phyloP scores from a whole-genome alignment of 1,140 invertebrate species.

The Brachystomella parvula region DNA sequence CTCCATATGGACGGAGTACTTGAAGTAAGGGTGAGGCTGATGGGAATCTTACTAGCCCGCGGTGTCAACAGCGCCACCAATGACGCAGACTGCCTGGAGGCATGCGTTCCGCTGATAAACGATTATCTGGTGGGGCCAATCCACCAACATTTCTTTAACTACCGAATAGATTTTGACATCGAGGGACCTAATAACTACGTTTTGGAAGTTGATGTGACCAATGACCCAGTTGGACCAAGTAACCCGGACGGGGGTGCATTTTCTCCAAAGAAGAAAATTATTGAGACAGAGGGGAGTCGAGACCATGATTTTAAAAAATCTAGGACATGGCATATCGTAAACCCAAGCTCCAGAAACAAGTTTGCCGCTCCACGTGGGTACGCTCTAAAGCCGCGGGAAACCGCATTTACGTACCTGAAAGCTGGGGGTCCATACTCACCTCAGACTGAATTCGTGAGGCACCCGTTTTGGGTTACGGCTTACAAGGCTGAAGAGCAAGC shows the following conservation, averaged over 20 bases:
- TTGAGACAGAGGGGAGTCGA: background rate
- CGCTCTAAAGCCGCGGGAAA: background rate
- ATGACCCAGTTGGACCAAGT: background rate
- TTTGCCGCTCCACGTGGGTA: conserved; percentile 1
- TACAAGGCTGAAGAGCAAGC: conserved; percentile 4
- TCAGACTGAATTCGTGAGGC: background rate
- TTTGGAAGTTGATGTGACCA: background rate
- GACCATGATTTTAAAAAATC: background rate
- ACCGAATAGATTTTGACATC: conserved; percentile 8
- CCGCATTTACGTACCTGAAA: background rate
- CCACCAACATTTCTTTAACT: conserved; percentile 12
- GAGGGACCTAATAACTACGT: background rate
- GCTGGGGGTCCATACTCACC: background rate
- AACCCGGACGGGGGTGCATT: background rate
- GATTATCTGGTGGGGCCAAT: background rate
- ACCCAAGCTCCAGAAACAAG: background rate
- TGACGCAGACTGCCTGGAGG: background rate
- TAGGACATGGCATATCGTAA: background rate
- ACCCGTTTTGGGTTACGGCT: conserved; percentile 3
- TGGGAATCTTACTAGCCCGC: background rate
- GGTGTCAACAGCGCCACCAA: background rate
- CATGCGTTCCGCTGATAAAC: background rate
- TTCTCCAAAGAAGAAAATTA: background rate
- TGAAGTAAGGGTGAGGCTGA: background rate
- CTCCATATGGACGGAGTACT: conserved; percentile 1